Evolutionary conservation across 2,113 vertebrate species (phyloP).

Genomic region (Bufo bufo): DNA sequence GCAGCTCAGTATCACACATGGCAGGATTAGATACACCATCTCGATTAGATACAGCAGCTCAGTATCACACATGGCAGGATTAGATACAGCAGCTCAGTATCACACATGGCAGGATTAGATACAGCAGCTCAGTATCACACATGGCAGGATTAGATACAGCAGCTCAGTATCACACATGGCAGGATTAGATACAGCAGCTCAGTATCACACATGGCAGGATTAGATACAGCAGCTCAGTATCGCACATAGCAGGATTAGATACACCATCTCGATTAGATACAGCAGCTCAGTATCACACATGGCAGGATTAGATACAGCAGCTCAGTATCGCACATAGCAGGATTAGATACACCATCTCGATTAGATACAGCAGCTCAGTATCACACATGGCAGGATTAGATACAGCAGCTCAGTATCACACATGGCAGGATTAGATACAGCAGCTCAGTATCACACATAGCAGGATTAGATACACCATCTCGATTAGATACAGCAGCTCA

Average conservation of each 20-base stretch:
- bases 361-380: too few species aligned
- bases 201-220: background rate
- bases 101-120: background rate
- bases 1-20: too few species aligned
- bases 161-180: background rate
- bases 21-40: too few species aligned
- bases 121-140: background rate
- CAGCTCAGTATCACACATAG: too few species aligned
- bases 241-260: too few species aligned
- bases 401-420: too few species aligned
- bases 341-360: too few species aligned
- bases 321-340: too few species aligned
- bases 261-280: background rate
- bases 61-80: background rate
- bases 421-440: too few species aligned
- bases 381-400: too few species aligned
- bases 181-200: background rate
- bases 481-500: background rate
- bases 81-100: background rate
- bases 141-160: background rate
- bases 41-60: background rate
- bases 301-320: too few species aligned
- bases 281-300: background rate
- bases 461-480: too few species aligned
- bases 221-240: background rate